Evolutionary conservation across 1,140 invertebrate genomes (phyloP), one percentile per base, ranked within the genome.

Genomic region (Eubasilissa regina): DNA sequence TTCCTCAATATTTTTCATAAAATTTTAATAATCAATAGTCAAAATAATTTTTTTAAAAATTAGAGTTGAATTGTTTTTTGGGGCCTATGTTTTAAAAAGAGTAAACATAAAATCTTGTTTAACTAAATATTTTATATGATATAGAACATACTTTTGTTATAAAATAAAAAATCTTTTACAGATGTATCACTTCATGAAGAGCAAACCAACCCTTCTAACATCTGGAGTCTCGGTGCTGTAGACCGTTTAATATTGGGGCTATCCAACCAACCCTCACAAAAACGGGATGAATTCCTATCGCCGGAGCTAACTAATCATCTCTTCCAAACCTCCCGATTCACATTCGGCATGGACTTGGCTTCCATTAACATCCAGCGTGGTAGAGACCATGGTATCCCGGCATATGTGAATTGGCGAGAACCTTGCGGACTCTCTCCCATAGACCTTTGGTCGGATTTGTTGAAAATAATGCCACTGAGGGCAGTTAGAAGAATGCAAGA

Each of bases 281-380:
- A 92, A 78, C 90, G 95, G 12, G 95, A 97, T 85, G 94, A 96
- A 84, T 96, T 94, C 84, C 94, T 97, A 45, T 94, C 92, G 0
- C 90, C 92, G 17, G 94, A 97, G 85, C 88, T 97, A 13, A 97
- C 96, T 0, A 95, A 97, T 85, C 96, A 96, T 86, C 88, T 97
- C 0, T 98, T 97, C 84, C 95, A 97, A 89, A 94, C 93, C 0
- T 88, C 89, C 15, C 87, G 88, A 15, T 92, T 92, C 62, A 89
- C 91, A 19, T 95, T 94, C 74, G 96, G 96, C 0, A 93, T 97
- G 90, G 97, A 98, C 87, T 89, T 99, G 58, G 97, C 96, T 0
- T 93, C 96, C 0, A 90, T 97, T 17, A 98, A 98, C 84, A 94
- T 98, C 19, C 96, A 97, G 85, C 89, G 96, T 83, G 96, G 94